Evolutionary conservation across 2,113 vertebrate species (phyloP).

Genomic region (Alethe castanea): DNA sequence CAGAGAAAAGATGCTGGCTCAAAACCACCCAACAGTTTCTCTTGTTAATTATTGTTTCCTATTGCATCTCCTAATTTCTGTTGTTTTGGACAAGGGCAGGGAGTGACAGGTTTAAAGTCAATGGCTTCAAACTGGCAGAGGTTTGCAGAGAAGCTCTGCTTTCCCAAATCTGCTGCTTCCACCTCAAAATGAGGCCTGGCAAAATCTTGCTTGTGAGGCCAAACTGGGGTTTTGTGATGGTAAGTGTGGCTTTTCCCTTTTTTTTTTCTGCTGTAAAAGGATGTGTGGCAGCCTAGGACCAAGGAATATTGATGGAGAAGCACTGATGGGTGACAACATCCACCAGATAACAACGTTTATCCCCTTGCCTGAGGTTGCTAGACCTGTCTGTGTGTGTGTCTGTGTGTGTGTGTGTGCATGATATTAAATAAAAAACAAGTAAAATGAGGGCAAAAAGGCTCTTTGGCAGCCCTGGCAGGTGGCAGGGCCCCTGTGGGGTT

Average conservation of each 20-base stretch:
- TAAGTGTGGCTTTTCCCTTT: not conserved
- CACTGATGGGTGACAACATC: rapidly evolving
- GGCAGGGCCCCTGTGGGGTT: not conserved
- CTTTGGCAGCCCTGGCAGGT: not conserved
- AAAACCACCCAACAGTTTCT: rapidly evolving
- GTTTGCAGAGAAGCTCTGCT: not conserved
- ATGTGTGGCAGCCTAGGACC: not conserved
- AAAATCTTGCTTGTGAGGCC: not conserved
- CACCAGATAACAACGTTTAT: rapidly evolving
- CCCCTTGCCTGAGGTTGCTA: not conserved
- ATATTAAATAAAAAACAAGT: not conserved
- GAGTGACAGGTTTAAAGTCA: not conserved
- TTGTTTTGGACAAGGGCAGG: not conserved
- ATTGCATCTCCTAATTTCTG: not conserved
- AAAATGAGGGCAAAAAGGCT: not conserved
- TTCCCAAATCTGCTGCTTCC: not conserved
- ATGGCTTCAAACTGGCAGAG: not conserved
- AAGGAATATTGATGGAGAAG: rapidly evolving
- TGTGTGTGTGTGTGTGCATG: not conserved
- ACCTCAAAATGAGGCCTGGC: not conserved
- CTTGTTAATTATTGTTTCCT: not conserved
- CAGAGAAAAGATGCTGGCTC: not conserved
- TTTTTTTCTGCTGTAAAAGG: not conserved
- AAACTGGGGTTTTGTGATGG: not conserved
- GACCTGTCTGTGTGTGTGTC: too few relatives aligned